phyloP scores from a whole-genome alignment of 2,797 vertebrate species.

The Enoplosus armatus region DNA sequence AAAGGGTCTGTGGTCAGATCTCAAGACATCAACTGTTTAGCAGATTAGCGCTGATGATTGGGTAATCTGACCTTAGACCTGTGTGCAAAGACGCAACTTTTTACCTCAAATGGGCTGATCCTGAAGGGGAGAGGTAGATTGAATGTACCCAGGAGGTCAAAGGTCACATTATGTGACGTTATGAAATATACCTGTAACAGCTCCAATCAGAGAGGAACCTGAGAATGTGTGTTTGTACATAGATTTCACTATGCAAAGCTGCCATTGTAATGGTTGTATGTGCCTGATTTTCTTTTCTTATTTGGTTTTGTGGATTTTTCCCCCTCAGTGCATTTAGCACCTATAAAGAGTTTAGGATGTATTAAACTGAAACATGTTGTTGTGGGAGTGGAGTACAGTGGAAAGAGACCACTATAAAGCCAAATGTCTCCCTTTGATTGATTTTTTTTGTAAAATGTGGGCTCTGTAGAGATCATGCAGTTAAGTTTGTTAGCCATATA shows the following conservation, averaged over 20 bases:
- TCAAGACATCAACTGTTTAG: constrained; percentile 40
- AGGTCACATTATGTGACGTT: constrained; percentile 44
- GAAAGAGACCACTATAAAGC: constrained; percentile 36
- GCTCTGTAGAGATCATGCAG: neutral
- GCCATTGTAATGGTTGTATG: constrained; percentile 49
- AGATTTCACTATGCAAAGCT: constrained; percentile 48
- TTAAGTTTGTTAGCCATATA: constrained; percentile 4
- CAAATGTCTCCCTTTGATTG: constrained; percentile 33
- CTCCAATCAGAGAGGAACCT: constrained; percentile 38
- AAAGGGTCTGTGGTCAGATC: constrained; percentile 47
- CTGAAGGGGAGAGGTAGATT: constrained; percentile 40
- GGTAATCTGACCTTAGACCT: constrained; percentile 53
- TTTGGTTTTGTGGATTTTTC: constrained; percentile 15
- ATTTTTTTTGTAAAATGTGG: constrained; percentile 5
- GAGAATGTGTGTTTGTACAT: constrained; percentile 58
- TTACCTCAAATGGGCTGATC: constrained; percentile 70
- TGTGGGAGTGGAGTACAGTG: constrained; percentile 23
- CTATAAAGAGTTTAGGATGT: constrained; percentile 3
- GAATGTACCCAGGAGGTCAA: constrained; percentile 50
- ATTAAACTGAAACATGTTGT: constrained; percentile 24
- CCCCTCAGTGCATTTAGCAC: constrained; percentile 17
- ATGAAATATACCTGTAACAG: constrained; percentile 36
- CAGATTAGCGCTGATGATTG: constrained; percentile 45
- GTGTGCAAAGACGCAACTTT: constrained; percentile 57
- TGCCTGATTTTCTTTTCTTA: constrained; percentile 44